These are phyloP conservation scores for Agrotis segetum DNA, from an alignment of 2,888 invertebrate genomes.

Conservation along the genomic window DNA sequence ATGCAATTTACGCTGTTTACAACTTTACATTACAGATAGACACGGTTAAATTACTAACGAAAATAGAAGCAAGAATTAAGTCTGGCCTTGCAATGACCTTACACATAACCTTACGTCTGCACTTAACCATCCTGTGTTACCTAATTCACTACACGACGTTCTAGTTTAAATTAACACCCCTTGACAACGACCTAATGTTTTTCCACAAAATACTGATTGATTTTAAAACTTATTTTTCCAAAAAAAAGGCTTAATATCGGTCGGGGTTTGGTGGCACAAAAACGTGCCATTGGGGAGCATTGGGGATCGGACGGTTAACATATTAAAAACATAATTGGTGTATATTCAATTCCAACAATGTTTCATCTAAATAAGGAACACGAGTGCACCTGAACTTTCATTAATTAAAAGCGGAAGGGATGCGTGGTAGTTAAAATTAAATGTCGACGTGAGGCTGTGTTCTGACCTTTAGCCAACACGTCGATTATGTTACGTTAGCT, in stretches of 20 bases:
- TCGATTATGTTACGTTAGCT: slow-evolving; percentile 11
- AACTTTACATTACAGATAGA: slow-evolving; percentile 21
- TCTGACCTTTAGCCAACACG: slow-evolving; percentile 25
- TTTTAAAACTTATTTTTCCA: too few relatives aligned
- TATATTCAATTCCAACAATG: slow-evolving; percentile 1
- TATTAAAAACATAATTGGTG: not conserved
- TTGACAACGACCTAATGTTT: slow-evolving; percentile 6
- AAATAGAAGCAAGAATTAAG: slow-evolving; percentile 37
- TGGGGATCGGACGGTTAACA: too few relatives aligned
- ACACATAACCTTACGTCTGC: slow-evolving; percentile 60
- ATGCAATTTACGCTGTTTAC: slow-evolving; percentile 22
- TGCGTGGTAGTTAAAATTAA: slow-evolving; percentile 7
- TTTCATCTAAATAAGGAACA: slow-evolving; percentile 8
- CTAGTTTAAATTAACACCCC: slow-evolving; percentile 32
- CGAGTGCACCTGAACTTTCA: slow-evolving; percentile 30
- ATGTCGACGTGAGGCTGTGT: slow-evolving; percentile 21
- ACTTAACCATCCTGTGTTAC: slow-evolving; percentile 53
- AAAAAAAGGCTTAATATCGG: too few relatives aligned
- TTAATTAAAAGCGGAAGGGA: slow-evolving; percentile 5
- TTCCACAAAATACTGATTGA: too few relatives aligned
- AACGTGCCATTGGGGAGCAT: too few relatives aligned
- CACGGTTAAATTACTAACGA: slow-evolving; percentile 35
- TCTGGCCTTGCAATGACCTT: slow-evolving; percentile 64
- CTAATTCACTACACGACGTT: slow-evolving; percentile 10
- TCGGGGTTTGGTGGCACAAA: too few relatives aligned